phyloP scores from a whole-genome alignment of 2,888 invertebrate genomes.

The Spisula solida region DNA sequence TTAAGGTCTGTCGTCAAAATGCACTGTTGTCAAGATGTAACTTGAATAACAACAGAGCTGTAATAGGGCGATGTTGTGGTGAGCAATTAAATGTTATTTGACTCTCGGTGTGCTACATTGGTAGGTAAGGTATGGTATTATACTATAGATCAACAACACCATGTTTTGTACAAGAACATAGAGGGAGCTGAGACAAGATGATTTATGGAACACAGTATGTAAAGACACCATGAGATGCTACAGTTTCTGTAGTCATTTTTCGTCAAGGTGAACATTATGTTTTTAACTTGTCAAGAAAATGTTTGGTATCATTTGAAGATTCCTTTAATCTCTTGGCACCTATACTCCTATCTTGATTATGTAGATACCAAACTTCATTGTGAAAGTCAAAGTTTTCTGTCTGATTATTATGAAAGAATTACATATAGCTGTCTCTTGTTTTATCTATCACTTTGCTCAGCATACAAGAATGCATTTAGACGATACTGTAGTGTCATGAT shows the following conservation, averaged over 20 bases:
- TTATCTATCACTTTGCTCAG: not conserved
- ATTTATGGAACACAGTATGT: not conserved
- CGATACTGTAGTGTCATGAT: not conserved
- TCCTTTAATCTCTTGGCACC: not conserved
- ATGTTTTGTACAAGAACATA: not conserved
- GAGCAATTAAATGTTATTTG: not conserved
- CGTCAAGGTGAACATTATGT: not conserved
- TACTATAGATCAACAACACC: not conserved
- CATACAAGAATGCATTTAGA: not conserved
- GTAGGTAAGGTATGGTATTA: no score
- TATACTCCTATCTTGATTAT: not conserved
- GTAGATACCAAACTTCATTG: no score
- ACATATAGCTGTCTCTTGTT: no score
- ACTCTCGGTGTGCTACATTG: not conserved
- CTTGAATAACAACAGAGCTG: no score
- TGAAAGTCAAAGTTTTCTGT: no score
- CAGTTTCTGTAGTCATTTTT: not conserved
- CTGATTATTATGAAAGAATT: no score
- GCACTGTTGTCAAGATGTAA: no score
- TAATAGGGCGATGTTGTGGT: no score
- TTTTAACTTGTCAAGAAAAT: slow-evolving; percentile 8
- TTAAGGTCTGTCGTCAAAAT: no score
- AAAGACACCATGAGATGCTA: not conserved
- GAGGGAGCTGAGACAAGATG: not conserved
- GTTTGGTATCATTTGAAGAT: not conserved